phyloP scores from a whole-genome alignment of 1,140 invertebrate species.

The Magallana angulata region DNA sequence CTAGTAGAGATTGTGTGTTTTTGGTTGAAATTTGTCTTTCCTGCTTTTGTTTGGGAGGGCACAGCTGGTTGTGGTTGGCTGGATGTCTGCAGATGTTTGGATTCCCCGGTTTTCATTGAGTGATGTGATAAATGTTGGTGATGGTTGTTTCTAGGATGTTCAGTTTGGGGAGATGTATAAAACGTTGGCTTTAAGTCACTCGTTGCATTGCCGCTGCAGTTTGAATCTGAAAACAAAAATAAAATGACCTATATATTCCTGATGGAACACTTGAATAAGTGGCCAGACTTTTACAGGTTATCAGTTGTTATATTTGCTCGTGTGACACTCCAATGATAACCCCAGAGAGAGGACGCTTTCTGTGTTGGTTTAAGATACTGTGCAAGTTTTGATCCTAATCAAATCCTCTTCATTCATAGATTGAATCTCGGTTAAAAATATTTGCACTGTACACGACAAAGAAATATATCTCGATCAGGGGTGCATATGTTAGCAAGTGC shows the following conservation, averaged over 20 bases:
- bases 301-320: neutral
- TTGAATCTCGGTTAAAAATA: too few species aligned
- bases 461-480: too few species aligned
- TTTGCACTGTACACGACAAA: too few species aligned
- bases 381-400: too few species aligned
- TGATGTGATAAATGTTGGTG: constrained; percentile 16
- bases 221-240: constrained; percentile 48
- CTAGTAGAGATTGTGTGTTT: neutral
- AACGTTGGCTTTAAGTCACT: neutral
- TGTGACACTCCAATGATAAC: neutral
- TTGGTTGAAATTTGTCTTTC: neutral
- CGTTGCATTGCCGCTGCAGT: constrained; percentile 8
- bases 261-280: neutral
- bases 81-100: neutral
- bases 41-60: neutral
- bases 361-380: too few species aligned
- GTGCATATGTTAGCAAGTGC: too few species aligned
- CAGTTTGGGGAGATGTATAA: neutral
- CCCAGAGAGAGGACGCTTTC: too few species aligned
- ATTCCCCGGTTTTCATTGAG: constrained; percentile 16
- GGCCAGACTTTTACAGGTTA: neutral
- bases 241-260: neutral
- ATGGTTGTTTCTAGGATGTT: constrained; percentile 1
- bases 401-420: too few species aligned
- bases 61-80: neutral